A percentile compares a stretch with the other conserved stretches of the same genome.
Conservation (phyloP, 2,797 vertebrate genomes). For the Heliangelus exortis region DNA sequence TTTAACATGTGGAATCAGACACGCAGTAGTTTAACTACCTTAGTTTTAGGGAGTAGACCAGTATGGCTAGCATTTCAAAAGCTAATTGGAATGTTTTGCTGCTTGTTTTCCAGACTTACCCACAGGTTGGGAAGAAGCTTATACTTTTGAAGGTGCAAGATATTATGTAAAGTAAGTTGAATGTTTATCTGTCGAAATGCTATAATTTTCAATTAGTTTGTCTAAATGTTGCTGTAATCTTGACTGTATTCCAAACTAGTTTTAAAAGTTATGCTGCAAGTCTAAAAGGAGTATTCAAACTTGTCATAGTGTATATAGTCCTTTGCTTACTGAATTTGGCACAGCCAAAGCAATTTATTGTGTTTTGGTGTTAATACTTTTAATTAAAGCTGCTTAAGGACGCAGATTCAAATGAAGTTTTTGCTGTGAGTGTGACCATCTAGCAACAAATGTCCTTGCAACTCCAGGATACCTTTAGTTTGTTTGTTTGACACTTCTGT, state of each 20-base stretch:
- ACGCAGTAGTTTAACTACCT: background rate
- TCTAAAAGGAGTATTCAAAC: background rate
- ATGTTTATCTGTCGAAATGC: background rate
- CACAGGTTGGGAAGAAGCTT: conserved; percentile 98
- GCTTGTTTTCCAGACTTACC: conserved; percentile 87
- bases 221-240: background rate
- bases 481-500: background rate
- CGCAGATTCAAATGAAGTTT: background rate
- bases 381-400: background rate
- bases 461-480: background rate
- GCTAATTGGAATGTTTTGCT: conserved; percentile 48
- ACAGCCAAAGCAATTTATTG: background rate
- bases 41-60: background rate
- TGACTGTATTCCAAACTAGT: background rate
- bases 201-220: background rate
- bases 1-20: background rate
- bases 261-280: background rate
- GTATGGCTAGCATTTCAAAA: conserved; percentile 10
- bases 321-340: background rate
- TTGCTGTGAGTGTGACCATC: background rate
- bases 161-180: conserved; percentile 97
- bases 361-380: background rate
- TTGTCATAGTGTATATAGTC: background rate
- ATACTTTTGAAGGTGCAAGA: conserved; percentile 95
- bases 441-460: background rate